Conservation (phyloP, 2,797 vertebrate genomes). For the Tragelaphus eurycerus region DNA sequence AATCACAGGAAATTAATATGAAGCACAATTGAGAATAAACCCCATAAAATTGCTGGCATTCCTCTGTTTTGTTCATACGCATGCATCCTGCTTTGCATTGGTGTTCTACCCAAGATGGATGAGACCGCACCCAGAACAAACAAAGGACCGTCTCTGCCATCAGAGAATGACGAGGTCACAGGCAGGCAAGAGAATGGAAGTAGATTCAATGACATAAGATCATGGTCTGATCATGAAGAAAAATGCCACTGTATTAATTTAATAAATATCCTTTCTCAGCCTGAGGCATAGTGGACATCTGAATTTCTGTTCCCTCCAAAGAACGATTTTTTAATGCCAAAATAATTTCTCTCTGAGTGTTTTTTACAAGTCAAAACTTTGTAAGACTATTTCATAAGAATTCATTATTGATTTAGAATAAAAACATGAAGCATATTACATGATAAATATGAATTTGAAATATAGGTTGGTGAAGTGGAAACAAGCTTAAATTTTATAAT, state of each 20-base stretch:
- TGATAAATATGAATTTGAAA: conserved; percentile 3
- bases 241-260: conserved; percentile 16
- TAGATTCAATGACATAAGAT: conserved; percentile 15
- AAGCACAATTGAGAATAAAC: conserved; percentile 11
- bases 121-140: conserved; percentile 58
- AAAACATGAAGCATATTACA: background rate
- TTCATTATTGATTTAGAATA: conserved; percentile 16
- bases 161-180: background rate
- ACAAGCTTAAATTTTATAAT: conserved; percentile 26
- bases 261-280: background rate
- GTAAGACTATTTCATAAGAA: conserved; percentile 11
- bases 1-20: conserved; percentile 58
- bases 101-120: background rate
- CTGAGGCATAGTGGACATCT: background rate
- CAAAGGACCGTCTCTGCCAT: conserved; percentile 16
- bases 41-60: background rate
- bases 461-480: background rate
- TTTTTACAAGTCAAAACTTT: conserved; percentile 11
- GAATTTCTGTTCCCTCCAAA: background rate
- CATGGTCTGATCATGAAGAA: conserved; percentile 9
- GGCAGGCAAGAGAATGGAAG: background rate
- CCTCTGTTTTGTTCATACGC: background rate
- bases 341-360: conserved; percentile 23
- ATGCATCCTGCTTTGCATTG: conserved; percentile 60
- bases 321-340: background rate